A percentile compares a stretch with the other conserved stretches of the same genome.
Conservation (phyloP, 2,113 vertebrate genomes). For the Amphiprion percula region DNA sequence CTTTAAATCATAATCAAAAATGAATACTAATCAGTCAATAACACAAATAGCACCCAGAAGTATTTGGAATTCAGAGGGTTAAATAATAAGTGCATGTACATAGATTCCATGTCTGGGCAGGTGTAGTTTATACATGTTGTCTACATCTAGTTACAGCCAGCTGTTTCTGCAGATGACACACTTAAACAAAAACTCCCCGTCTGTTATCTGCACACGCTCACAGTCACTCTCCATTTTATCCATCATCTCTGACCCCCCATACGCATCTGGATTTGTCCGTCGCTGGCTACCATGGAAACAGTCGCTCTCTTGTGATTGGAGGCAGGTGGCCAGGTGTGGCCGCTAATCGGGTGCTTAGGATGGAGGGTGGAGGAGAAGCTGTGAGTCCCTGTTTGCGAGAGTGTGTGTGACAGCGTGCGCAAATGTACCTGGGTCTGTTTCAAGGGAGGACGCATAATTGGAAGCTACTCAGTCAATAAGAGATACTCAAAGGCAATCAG, state of each 20-base stretch:
- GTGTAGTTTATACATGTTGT: background rate
- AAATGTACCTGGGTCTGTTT: slow-evolving; percentile 17
- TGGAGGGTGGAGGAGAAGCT: slow-evolving; percentile 67
- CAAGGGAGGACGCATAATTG: slow-evolving; percentile 38
- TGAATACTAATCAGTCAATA: too few species aligned
- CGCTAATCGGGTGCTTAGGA: slow-evolving; percentile 76
- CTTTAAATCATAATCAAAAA: too few species aligned
- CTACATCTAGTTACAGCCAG: background rate
- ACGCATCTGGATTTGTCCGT: slow-evolving; percentile 27
- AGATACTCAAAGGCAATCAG: slow-evolving; percentile 53
- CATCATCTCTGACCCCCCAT: slow-evolving; percentile 47
- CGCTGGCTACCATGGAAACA: slow-evolving; percentile 56
- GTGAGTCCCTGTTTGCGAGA: slow-evolving; percentile 21
- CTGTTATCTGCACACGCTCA: slow-evolving; percentile 8
- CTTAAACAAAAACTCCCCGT: slow-evolving; percentile 18
- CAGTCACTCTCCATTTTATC: slow-evolving; percentile 23
- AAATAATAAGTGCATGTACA: background rate
- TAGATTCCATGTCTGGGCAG: background rate
- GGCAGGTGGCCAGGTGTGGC: slow-evolving; percentile 78
- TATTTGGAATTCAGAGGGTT: background rate
- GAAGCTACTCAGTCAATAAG: slow-evolving; percentile 60
- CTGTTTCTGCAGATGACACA: slow-evolving; percentile 4
- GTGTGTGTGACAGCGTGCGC: slow-evolving; percentile 37
- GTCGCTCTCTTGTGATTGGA: slow-evolving; percentile 70
- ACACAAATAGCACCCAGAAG: too few species aligned